These are phyloP conservation scores for Oophaga sylvatica DNA, from an alignment of 2,797 vertebrate species.

Conservation along the genomic window DNA sequence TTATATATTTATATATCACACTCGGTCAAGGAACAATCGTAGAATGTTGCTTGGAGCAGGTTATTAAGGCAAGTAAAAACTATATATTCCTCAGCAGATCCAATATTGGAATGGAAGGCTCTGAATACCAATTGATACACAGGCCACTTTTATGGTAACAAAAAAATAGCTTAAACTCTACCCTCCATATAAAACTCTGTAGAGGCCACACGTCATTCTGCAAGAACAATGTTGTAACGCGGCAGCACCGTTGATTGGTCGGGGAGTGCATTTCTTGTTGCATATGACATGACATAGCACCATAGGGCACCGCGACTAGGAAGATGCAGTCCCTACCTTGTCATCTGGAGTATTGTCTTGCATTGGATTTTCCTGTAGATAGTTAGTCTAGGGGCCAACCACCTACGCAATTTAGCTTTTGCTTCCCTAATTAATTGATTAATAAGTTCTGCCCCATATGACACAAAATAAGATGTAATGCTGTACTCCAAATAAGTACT, in stretches of 20 bases:
- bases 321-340: not conserved
- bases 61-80: slow-evolving; percentile 55
- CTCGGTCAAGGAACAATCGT: slow-evolving; percentile 27
- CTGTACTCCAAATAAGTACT: not conserved
- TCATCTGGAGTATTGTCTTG: not conserved
- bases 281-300: not conserved
- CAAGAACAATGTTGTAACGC: not conserved
- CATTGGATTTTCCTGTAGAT: not conserved
- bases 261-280: not conserved
- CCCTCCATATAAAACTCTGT: not conserved
- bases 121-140: not conserved
- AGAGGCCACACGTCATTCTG: not conserved
- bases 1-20: slow-evolving; percentile 26
- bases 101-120: slow-evolving; percentile 44
- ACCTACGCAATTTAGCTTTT: too few species aligned
- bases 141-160: not conserved
- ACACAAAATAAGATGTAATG: not conserved
- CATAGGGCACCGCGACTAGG: not conserved
- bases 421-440: too few species aligned
- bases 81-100: slow-evolving; percentile 15
- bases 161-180: not conserved
- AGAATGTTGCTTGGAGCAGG: slow-evolving; percentile 23
- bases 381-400: not conserved
- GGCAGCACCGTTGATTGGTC: not conserved
- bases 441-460: too few species aligned